A percentile compares a stretch with the other conserved stretches of the same genome.
phyloP scores from a whole-genome alignment of 2,113 vertebrate genomes.

The Mixornis gularis region DNA sequence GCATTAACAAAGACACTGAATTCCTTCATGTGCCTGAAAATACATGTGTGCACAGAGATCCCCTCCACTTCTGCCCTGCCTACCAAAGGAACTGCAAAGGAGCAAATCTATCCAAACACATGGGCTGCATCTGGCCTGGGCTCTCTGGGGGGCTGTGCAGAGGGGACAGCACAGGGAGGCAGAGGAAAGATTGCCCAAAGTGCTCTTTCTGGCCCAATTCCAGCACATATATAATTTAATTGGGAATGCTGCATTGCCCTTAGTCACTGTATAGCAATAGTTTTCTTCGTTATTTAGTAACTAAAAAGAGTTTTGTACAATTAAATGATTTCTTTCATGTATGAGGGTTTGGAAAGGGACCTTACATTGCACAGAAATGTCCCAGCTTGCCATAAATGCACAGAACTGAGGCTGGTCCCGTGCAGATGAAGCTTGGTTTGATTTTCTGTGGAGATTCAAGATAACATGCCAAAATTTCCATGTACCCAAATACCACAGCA shows the following conservation, averaged over 20 bases:
- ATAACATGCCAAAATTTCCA: not conserved
- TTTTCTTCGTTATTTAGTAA: not conserved
- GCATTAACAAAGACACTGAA: not conserved
- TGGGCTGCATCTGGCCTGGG: not conserved
- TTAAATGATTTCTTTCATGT: not conserved
- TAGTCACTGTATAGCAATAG: not conserved
- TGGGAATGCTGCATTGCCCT: not conserved
- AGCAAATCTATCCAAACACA: not conserved
- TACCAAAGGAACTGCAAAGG: not conserved
- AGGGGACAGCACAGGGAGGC: fast-evolving
- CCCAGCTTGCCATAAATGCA: not conserved
- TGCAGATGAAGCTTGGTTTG: not conserved
- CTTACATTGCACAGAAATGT: not conserved
- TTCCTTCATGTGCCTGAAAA: not conserved
- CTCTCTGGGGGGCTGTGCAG: not conserved
- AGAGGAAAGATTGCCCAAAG: not conserved
- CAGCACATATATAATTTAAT: not conserved
- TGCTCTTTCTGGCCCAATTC: not conserved
- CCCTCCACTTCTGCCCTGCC: not conserved
- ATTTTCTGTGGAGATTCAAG: not conserved
- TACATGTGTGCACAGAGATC: not conserved
- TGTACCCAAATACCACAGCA: not conserved
- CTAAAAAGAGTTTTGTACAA: not conserved
- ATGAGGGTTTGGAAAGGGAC: not conserved
- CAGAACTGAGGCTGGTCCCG: not conserved